phyloP scores from a whole-genome alignment of 2,113 vertebrate species.

The Alethe castanea region DNA sequence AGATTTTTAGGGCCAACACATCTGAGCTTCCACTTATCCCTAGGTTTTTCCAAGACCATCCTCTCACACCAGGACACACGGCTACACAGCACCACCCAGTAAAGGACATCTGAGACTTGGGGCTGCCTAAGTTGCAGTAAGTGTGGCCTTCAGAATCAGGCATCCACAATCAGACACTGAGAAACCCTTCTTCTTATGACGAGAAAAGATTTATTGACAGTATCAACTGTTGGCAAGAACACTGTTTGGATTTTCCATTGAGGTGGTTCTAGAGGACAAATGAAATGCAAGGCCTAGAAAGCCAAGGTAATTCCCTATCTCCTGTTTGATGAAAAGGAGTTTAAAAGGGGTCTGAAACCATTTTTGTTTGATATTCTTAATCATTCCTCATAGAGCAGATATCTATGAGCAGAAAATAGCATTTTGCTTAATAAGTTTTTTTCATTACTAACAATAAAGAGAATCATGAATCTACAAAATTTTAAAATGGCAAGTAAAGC shows the following conservation, averaged over 20 bases:
- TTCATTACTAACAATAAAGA: background rate
- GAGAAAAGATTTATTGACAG: background rate
- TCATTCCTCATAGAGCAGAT: background rate
- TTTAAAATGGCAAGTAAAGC: background rate
- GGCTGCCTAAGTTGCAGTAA: background rate
- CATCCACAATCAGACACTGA: background rate
- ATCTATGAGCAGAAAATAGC: background rate
- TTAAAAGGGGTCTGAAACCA: background rate
- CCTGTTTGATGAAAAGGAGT: background rate
- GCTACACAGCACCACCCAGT: background rate
- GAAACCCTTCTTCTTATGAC: background rate
- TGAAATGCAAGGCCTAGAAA: background rate
- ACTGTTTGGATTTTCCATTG: background rate
- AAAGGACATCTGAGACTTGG: background rate
- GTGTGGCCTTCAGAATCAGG: background rate
- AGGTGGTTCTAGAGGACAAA: background rate
- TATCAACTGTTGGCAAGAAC: background rate
- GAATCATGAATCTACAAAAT: background rate
- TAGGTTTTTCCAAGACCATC: background rate
- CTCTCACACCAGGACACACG: accelerated
- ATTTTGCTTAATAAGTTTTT: background rate
- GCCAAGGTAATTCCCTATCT: background rate
- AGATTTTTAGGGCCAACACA: background rate
- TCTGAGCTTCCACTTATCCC: background rate
- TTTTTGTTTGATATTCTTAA: background rate